Evolutionary conservation across 2,888 invertebrate species (phyloP).

Genomic region (Protonemura montana): DNA sequence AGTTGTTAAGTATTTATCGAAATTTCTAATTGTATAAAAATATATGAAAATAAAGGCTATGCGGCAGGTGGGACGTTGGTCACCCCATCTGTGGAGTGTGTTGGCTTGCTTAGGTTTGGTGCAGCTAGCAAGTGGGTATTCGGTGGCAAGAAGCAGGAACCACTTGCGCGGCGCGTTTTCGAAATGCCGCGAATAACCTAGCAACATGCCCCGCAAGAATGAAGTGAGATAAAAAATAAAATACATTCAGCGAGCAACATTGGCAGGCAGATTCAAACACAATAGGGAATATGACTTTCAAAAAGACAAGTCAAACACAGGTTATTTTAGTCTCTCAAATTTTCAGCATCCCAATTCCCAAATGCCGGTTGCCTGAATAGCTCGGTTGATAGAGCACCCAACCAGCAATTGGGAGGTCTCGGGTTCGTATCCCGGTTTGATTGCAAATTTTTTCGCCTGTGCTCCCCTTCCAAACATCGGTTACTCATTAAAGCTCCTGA

Average conservation of each 20-base stretch:
- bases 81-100: background rate
- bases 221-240: background rate
- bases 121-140: background rate
- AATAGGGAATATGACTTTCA: background rate
- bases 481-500: no score
- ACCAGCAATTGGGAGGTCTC: no score
- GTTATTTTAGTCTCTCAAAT: no score
- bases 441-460: no score
- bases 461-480: no score
- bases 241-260: background rate
- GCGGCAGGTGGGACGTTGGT: background rate
- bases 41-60: background rate
- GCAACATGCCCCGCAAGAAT: background rate
- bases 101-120: background rate
- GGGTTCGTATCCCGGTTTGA: no score
- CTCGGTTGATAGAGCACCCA: no score
- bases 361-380: no score
- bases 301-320: no score
- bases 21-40: background rate
- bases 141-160: background rate
- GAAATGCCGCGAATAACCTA: background rate
- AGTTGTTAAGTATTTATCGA: background rate
- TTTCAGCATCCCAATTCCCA: no score
- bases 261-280: background rate
- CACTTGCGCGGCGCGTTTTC: background rate